These are phyloP conservation scores for Trachythela sp. DNA, from an alignment of 64 coral and sea anemone species.

Conservation along the genomic window DNA sequence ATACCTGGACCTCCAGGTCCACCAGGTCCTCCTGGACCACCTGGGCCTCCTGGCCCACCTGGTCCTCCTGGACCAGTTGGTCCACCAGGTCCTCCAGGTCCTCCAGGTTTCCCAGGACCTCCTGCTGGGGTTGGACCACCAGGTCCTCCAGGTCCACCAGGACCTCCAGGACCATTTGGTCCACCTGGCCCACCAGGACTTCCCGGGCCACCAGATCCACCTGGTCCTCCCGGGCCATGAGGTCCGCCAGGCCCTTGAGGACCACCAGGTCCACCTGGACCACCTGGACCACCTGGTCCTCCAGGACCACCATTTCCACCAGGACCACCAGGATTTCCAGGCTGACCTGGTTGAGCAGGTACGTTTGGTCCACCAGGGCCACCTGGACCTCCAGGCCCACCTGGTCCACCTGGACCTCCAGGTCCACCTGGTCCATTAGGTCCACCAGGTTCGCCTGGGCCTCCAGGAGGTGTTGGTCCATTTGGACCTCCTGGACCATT, in stretches of 20 bases:
- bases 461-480: background rate
- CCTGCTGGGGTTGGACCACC: background rate
- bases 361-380: background rate
- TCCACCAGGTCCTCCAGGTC: background rate
- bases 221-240: background rate
- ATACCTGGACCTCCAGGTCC: background rate
- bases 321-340: slow-evolving; percentile 32
- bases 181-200: background rate
- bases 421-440: too few species aligned
- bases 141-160: slow-evolving; percentile 2
- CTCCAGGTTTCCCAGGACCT: background rate
- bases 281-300: background rate
- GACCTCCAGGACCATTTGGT: background rate
- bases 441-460: background rate
- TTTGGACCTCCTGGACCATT: too few species aligned
- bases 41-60: background rate
- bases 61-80: background rate
- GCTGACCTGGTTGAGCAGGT: background rate
- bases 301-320: slow-evolving; percentile 5
- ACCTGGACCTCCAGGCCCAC: slow-evolving; percentile 24
- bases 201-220: background rate
- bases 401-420: slow-evolving; percentile 36
- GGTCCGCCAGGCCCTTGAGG: slow-evolving; percentile 29
- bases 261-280: slow-evolving; percentile 39
- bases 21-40: slow-evolving; percentile 21